Percentiles rank a stretch among this genome's conserved stretches.
Evolutionary conservation across 2,888 invertebrate genomes (phyloP).

Genomic region (Tribolium freemani): DNA sequence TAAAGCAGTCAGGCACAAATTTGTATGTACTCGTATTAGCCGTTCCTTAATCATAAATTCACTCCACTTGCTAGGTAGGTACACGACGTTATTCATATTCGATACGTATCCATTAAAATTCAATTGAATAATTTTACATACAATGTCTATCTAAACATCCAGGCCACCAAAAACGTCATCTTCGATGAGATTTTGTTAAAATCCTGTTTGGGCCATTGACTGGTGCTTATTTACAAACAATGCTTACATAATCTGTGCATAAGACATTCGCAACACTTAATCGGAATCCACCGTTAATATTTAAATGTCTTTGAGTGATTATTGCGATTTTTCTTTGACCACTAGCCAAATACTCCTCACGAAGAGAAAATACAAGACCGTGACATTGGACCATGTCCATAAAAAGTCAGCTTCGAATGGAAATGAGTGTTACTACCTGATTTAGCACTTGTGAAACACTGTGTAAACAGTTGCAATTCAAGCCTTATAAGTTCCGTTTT

Average conservation of each 20-base stretch:
- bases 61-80: not conserved
- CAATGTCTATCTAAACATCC: constrained; percentile 14
- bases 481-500: not conserved
- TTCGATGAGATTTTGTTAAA: constrained; percentile 11
- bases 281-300: not conserved
- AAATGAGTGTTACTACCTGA: not conserved
- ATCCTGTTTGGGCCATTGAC: constrained; percentile 21
- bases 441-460: not conserved
- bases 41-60: not conserved
- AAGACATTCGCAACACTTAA: constrained; percentile 2
- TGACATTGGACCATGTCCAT: not conserved
- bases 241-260: constrained; percentile 14
- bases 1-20: not conserved
- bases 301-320: not conserved
- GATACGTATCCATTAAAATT: constrained; percentile 5
- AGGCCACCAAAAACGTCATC: not conserved
- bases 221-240: constrained; percentile 28
- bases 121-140: constrained; percentile 23
- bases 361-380: too few species aligned
- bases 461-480: not conserved
- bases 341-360: too few species aligned
- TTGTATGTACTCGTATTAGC: not conserved
- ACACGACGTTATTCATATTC: not conserved
- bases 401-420: not conserved
- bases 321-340: not conserved